Evolutionary conservation across 92 coral and sea anemone genomes (phyloP), one percentile per base, ranked within the genome.

Genomic region (Bergia puertoricense): DNA sequence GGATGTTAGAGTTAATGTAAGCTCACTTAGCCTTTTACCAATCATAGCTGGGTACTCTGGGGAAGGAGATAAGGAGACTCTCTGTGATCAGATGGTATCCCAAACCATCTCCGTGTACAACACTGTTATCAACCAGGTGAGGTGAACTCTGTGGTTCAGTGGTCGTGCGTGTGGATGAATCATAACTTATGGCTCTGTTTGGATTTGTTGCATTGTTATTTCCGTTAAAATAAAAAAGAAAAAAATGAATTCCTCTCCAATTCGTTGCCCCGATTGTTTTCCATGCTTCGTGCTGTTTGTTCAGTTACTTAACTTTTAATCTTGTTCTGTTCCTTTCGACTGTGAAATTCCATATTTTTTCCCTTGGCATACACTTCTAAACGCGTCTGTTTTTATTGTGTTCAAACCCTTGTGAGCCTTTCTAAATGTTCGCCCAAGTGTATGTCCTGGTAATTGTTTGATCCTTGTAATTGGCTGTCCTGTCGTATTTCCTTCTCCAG

Each of bases 41-140:
- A 39, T 80, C 69, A 18, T 77, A 97, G 99, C 88, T 30, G 82
- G 89, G 46, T 97, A 97, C 94, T 69, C 72, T 22, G 99, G 99
- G 2, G 96, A 91, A n/a, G 96, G 95, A 23, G 67, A 76, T 23
- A 97, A 91, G 59, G 98, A 94, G 43, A 82, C 86, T 13, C 91
- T 97, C 36, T 92, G 96, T 77, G 95, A 94, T 90, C 92, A 95
- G n/a, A 56, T 96, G 86, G 98, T 95, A 38, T 59, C 82, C 59
- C 91, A 93, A 38, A 96, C 99, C 23, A 93, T 96, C 43, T 93
- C 96, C 8, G 95, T 96, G 18, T 96, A 95, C 88, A 96, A 95
- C 88, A 96, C 97, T 0, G 98, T 96, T 86, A 96, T 96, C 11
- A 90, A 95, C 4, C 99, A 96, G 98, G 99, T 95, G 85, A 74